These are phyloP conservation scores for Pachydiplax longipennis DNA, from an alignment of 2,888 invertebrate genomes.

Conservation along the genomic window DNA sequence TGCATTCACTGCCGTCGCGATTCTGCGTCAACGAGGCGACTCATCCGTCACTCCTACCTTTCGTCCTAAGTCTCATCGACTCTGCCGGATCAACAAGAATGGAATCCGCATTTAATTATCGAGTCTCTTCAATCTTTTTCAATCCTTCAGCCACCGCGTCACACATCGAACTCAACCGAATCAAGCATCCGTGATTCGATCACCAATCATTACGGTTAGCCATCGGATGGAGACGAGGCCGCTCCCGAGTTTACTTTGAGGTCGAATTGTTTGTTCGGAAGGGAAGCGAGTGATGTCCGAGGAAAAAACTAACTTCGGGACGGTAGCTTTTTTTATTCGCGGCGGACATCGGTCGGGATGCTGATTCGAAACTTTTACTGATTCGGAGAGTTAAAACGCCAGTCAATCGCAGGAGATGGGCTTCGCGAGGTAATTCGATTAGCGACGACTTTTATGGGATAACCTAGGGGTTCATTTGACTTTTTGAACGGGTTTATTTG, in stretches of 20 bases:
- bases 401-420: not conserved
- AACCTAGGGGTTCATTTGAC: not conserved
- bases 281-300: not conserved
- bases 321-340: not conserved
- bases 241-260: not conserved
- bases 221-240: not conserved
- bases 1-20: not conserved
- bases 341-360: not conserved
- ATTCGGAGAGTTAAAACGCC: not conserved
- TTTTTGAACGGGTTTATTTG: not conserved
- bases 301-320: not conserved
- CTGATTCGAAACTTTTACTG: not conserved
- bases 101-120: not conserved
- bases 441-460: not conserved
- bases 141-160: not conserved
- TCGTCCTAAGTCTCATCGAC: not conserved
- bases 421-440: not conserved
- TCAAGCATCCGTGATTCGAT: not conserved
- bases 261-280: not conserved
- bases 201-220: not conserved
- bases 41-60: not conserved
- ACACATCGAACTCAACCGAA: not conserved
- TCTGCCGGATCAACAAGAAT: not conserved
- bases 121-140: not conserved
- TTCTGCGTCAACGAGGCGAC: not conserved